Percentiles rank a stretch among this genome's conserved stretches.
Conservation (phyloP, 2,888 invertebrate genomes). For the Thereva unica region DNA sequence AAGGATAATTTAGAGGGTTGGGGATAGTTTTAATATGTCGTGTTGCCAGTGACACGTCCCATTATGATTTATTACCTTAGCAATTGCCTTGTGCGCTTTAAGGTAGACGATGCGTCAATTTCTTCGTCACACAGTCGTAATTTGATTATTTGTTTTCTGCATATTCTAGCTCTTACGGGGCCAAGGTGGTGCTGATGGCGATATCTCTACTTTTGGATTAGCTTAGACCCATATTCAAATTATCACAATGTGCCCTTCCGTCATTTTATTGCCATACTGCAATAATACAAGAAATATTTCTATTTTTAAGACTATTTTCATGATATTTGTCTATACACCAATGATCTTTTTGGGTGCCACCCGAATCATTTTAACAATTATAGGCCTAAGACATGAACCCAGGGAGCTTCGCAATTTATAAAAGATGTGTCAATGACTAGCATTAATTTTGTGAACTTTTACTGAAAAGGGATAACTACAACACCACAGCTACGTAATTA, state of each 20-base stretch:
- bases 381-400: too few relatives aligned
- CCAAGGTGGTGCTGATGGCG: slow-evolving; percentile 28
- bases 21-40: slow-evolving; percentile 24
- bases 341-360: too few relatives aligned
- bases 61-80: slow-evolving; percentile 24
- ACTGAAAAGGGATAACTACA: too few relatives aligned
- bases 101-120: slow-evolving; percentile 6
- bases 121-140: slow-evolving; percentile 20
- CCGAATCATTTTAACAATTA: too few relatives aligned
- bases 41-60: slow-evolving; percentile 26
- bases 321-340: too few relatives aligned
- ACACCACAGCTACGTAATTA: too few relatives aligned
- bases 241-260: neutral
- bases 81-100: slow-evolving; percentile 22
- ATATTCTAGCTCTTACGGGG: slow-evolving; percentile 1
- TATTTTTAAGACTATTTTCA: neutral
- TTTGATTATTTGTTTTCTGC: slow-evolving; percentile 31
- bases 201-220: slow-evolving; percentile 16
- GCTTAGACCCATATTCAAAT: slow-evolving; percentile 5
- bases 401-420: too few relatives aligned
- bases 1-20: slow-evolving; percentile 31
- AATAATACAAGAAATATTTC: neutral
- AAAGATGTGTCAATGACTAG: too few relatives aligned
- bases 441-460: too few relatives aligned
- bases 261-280: neutral